Base-by-base conservation (phyloP, 2,113 vertebrate species). In the Parus major region DNA sequence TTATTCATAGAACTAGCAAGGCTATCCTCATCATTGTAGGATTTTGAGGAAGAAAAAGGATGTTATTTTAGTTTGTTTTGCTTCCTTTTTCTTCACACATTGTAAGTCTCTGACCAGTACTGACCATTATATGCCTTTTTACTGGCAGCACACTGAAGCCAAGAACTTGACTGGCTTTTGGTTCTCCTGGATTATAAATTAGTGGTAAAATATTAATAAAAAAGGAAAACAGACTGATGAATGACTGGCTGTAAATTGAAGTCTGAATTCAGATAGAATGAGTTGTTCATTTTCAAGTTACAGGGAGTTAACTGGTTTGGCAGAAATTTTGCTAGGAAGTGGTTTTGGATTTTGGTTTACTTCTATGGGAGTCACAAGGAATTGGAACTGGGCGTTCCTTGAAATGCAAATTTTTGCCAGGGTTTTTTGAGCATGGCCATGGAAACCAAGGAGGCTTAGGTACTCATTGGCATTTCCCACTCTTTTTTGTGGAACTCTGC, bases 401-500 rank as follows among this genome's bases (percentile, higher is more conserved):
- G 83, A 96, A 96, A 93, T 93, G 93, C 75, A 95, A 76, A 94
- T 95, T 94, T 96, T 94, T 96, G 77, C 92, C 88, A 94, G 69
- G 80, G 52, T 19, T 79, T 94, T 97, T 97, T 97, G 81, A 95
- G 70, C 50, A 82, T 94, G 90, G 35, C 88, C 63, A 42, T 83
- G 92, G 95, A 97, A 90, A 96, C 88, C 60, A 33, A 82, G 88
- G 64, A 90, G 90, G 68, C 83, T 90, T 96, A 86, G 85, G 86
- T 91, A 95, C 84, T 96, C 77, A 12, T 7, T 95, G 93, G 92
- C 83, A 87, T 92, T 93, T 97, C 50, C 85, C 75, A 93, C 65
- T 18, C 72, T 82, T 95, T 96, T 95, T 81, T 91, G 86, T 91
- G 75, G 87, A 86, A 70, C 91, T 75, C 81, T 94, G 94, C 97